These are phyloP conservation scores for Spilosoma lubricipeda DNA, from an alignment of 2,888 invertebrate genomes.

Conservation along the genomic window DNA sequence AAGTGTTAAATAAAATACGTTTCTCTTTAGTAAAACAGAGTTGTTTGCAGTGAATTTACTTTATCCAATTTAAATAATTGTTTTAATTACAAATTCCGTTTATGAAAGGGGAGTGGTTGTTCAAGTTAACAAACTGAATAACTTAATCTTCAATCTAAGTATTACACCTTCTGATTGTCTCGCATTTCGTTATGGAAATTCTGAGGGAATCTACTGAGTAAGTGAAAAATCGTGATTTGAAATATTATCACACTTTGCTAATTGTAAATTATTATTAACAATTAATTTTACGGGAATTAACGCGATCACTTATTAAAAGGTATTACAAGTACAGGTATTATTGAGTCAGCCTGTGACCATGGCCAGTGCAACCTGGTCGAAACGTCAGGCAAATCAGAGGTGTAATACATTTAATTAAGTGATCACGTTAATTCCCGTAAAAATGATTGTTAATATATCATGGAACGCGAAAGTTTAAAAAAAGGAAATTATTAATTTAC, in stretches of 20 bases:
- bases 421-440: too few relatives aligned
- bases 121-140: slow-evolving; percentile 45
- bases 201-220: slow-evolving; percentile 19
- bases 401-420: too few relatives aligned
- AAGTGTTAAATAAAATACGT: slow-evolving; percentile 44
- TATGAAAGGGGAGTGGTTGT: slow-evolving; percentile 29
- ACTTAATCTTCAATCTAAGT: slow-evolving; percentile 40
- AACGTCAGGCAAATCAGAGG: too few relatives aligned
- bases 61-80: slow-evolving; percentile 56
- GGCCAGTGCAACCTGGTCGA: too few relatives aligned
- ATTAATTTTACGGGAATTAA: too few relatives aligned
- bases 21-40: slow-evolving; percentile 35
- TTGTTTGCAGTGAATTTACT: slow-evolving; percentile 47
- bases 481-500: slow-evolving; percentile 1
- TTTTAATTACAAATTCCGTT: slow-evolving; percentile 55
- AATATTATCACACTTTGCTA: slow-evolving; percentile 3
- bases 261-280: slow-evolving; percentile 11
- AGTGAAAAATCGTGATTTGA: slow-evolving; percentile 16
- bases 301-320: too few relatives aligned
- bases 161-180: slow-evolving; percentile 45
- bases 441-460: too few relatives aligned
- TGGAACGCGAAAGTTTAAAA: too few relatives aligned
- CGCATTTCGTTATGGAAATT: slow-evolving; percentile 21
- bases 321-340: too few relatives aligned
- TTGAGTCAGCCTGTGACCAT: too few relatives aligned